Evolutionary conservation across 2,797 vertebrate genomes (phyloP), one percentile per base, ranked within the genome.

Genomic region (Benthosema pterotum): DNA sequence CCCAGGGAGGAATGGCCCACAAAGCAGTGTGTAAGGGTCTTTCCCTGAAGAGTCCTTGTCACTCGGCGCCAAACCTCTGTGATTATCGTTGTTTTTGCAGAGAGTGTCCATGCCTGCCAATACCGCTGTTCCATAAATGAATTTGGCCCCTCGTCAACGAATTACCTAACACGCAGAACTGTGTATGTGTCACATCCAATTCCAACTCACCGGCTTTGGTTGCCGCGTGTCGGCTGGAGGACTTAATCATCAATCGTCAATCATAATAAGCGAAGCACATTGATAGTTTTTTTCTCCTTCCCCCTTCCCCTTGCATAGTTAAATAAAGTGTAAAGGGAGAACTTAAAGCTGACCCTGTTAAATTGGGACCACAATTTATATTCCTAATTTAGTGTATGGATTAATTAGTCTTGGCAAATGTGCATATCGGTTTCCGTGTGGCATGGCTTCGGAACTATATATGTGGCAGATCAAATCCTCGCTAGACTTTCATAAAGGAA

Each of bases 221-320:
- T 84, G 88, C 84, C 87, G 87, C 86, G 88, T 89, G 89, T 89
- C 88, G 88, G 88, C 89, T 88, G 88, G 88, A 90, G 83, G 88
- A 91, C 90, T 91, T 90, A 91, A 90, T 90, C 87, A 90, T 91
- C 87, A 90, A 91, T 91, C 88, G 87, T 91, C 90, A 91, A 90
- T 91, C 90, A 90, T 91, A 88, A 90, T 90, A 90, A 90, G 86
- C 75, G 63, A 86, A 84, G 80, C 82, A 63, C 89, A 89, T 86
- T 90, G 90, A 89, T 90, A 88, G 83, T 82, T 79, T 58, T 63
- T 49, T 60, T 52, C 42, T 72, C 69, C 25, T 57, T 62, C 15
- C 55, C 72, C 69, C 25, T 57, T 62, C 15, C 55, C 72, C 52
- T 25, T 25, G 12, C 18, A 22, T 68, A 77, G 87, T 89, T 88